Evolutionary conservation across 2,888 invertebrate species (phyloP), one percentile per base, ranked within the genome.

Genomic region (Agrotis puta): DNA sequence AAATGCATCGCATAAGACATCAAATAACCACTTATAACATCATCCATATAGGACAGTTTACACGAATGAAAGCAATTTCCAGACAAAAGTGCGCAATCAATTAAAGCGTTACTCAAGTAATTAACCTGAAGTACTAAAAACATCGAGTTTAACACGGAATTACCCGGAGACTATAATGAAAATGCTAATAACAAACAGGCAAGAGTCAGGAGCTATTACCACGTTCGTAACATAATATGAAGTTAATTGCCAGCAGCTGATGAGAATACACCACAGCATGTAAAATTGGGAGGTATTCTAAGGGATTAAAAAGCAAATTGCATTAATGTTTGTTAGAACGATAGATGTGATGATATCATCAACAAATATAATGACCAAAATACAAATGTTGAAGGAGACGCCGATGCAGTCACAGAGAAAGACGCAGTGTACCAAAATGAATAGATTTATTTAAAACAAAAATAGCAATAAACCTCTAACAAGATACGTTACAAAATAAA

Each of bases 101-200:
- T 56, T 64, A 61, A 11, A 66, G 56, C 63, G 59, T 56, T 64
- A 48, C 65, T 59, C 39, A 62, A 53, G 63, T 82, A 84, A 82
- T 74, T 70, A 75, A 79, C 75, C 57, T 18, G 11, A 65, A 72
- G 65, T 69, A 48, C 63, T 74, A 64, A 77, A 76, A 81, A 66
- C 22, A 84, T 77, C 54, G 45, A 62, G 66, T 75, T 70, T 67
- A 84, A 84, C 74, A 59, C 54, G n/a, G 47, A 33, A 77, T 70
- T 65, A 77, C 83, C 50, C 64, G 59, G 66, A 79, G 57, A 61
- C 56, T 68, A 43, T 63, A 73, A 57, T 81, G 74, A 77, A 81
- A 74, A 74, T 67, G 71, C 61, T 76, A 67, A 77, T 71, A 72
- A 63, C 45, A 66, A 65, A 63, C 54, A 71, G 20, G 18, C 62